These are phyloP conservation scores for Parascotia fuliginaria DNA, from an alignment of 2,888 invertebrate genomes.

Conservation along the genomic window DNA sequence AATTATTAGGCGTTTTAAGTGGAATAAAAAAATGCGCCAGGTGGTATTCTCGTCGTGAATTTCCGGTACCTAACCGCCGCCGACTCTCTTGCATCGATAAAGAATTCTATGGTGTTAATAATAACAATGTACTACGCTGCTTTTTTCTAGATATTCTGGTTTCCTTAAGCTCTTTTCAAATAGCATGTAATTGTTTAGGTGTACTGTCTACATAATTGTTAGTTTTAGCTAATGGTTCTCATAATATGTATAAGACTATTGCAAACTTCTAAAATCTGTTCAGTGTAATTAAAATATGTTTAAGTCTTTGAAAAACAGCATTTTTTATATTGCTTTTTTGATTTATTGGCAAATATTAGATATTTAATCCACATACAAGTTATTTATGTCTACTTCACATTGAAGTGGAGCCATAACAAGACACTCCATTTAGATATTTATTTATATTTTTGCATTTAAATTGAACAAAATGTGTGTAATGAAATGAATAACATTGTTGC, in stretches of 20 bases:
- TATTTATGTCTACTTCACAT: slow-evolving; percentile 39
- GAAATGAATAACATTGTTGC: slow-evolving; percentile 39
- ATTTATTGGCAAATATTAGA: slow-evolving; percentile 25
- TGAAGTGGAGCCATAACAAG: slow-evolving; percentile 39
- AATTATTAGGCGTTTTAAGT: slow-evolving; percentile 27
- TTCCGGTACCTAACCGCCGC: slow-evolving; percentile 59
- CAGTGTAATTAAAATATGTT: slow-evolving; percentile 39
- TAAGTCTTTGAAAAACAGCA: slow-evolving; percentile 25
- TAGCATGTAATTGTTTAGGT: slow-evolving; percentile 32
- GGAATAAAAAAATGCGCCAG: slow-evolving; percentile 48
- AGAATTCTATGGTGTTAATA: slow-evolving; percentile 28
- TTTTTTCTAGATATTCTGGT: too few species aligned
- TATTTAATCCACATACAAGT: slow-evolving; percentile 23
- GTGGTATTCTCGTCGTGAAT: slow-evolving; percentile 62
- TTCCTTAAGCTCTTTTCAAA: slow-evolving; percentile 32
- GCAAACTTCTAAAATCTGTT: slow-evolving; percentile 10
- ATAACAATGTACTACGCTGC: slow-evolving; percentile 25
- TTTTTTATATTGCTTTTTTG: slow-evolving; percentile 21
- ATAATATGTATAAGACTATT: slow-evolving; percentile 9
- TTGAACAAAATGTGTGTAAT: slow-evolving; percentile 38
- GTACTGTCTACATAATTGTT: slow-evolving; percentile 33
- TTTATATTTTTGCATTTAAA: slow-evolving; percentile 41
- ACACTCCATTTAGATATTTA: slow-evolving; percentile 27
- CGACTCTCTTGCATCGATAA: slow-evolving; percentile 49
- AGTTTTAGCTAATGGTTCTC: slow-evolving; percentile 23